Percentiles rank a stretch among this genome's conserved stretches.
Evolutionary conservation across 2,888 invertebrate species (phyloP).

Genomic region (Clunio marinus): DNA sequence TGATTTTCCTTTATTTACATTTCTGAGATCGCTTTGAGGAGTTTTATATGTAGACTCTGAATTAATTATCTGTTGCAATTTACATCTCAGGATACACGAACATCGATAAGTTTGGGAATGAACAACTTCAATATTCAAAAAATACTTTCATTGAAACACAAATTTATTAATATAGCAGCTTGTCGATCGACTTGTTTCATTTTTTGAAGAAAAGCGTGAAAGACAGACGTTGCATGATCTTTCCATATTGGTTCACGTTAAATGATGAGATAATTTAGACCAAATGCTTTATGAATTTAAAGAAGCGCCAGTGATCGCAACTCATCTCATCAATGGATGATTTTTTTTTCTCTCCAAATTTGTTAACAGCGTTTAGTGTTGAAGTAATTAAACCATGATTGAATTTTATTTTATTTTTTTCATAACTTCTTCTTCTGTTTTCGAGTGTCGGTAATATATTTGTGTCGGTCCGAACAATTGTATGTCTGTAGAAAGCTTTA

Average conservation of each 20-base stretch:
- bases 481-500: conserved; percentile 1
- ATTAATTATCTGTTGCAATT: too few species aligned
- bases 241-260: background rate
- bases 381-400: conserved; percentile 9
- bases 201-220: background rate
- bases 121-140: too few species aligned
- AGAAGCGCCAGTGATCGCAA: conserved; percentile 1
- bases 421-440: background rate
- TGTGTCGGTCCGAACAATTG: background rate
- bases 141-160: too few species aligned
- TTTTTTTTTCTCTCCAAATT: too few species aligned
- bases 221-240: background rate
- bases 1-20: too few species aligned
- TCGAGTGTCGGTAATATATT: background rate
- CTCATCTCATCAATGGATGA: too few species aligned
- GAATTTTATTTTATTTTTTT: background rate
- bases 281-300: background rate
- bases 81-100: too few species aligned
- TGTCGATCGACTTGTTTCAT: background rate
- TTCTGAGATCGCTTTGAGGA: too few species aligned
- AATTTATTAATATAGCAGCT: too few species aligned
- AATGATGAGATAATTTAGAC: background rate
- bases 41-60: too few species aligned
- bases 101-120: too few species aligned
- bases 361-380: too few species aligned